These are phyloP conservation scores for Scaptodrosophila lebanonensis DNA, from an alignment of 1,140 invertebrate genomes.

Conservation along the genomic window DNA sequence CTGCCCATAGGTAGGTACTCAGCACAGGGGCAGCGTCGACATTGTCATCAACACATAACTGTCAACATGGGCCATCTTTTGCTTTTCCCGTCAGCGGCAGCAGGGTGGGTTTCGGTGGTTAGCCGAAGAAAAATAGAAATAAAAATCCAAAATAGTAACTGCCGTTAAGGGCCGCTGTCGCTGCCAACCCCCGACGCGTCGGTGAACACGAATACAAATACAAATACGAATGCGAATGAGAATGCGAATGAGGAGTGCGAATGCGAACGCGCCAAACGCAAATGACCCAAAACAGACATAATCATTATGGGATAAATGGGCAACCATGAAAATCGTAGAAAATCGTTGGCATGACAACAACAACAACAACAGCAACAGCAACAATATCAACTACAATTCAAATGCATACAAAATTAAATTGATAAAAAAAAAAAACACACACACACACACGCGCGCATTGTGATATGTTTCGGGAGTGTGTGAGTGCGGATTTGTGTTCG, in stretches of 20 bases:
- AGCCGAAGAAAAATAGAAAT: too few relatives aligned
- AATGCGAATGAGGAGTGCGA: too few relatives aligned
- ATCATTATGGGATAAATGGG: slow-evolving; percentile 57
- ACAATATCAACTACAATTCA: slow-evolving; percentile 33
- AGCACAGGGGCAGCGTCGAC: too few relatives aligned
- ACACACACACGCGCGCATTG: not conserved
- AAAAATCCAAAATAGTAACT: too few relatives aligned
- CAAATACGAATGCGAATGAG: too few relatives aligned
- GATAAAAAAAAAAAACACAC: slow-evolving; percentile 3
- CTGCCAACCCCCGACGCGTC: too few relatives aligned
- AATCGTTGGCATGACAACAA: slow-evolving; percentile 32
- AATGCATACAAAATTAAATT: slow-evolving; percentile 58
- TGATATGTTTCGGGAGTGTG: not conserved
- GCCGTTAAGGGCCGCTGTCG: too few relatives aligned
- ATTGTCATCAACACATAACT: slow-evolving; percentile 38
- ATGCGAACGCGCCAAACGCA: slow-evolving; percentile 5
- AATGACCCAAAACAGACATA: slow-evolving; percentile 65
- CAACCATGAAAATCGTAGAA: slow-evolving; percentile 45
- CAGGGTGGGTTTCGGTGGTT: not conserved
- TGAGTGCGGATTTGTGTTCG: not conserved
- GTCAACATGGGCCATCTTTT: slow-evolving; percentile 18
- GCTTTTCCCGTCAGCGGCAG: slow-evolving; percentile 9
- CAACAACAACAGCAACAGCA: slow-evolving; percentile 25
- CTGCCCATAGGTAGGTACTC: too few relatives aligned
- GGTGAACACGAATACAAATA: too few relatives aligned